Evolutionary conservation across 1,140 invertebrate species (phyloP).

Genomic region (Lepidurus couesii): DNA sequence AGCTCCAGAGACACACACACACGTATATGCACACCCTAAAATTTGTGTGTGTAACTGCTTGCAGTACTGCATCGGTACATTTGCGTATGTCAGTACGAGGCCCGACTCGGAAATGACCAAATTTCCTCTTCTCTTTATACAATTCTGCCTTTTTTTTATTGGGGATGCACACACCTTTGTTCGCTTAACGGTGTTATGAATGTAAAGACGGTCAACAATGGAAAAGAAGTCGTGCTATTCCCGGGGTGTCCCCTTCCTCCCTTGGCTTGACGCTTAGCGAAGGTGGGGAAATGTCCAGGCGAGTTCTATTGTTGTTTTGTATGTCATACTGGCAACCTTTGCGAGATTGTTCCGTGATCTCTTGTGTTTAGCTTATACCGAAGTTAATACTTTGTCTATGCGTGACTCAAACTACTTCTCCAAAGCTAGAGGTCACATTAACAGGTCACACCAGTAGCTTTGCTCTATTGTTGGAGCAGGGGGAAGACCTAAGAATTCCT

Average conservation of each 20-base stretch:
- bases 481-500: background rate
- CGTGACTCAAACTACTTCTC: constrained; percentile 1
- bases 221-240: constrained; percentile 2
- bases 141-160: background rate
- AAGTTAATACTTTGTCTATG: constrained; percentile 1
- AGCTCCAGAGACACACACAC: too few relatives aligned
- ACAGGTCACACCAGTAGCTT: constrained; percentile 14
- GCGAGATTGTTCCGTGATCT: constrained; percentile 16
- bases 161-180: background rate
- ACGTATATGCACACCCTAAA: background rate
- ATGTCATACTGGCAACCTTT: constrained; percentile 10
- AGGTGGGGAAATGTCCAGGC: background rate
- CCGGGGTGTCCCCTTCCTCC: background rate
- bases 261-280: background rate
- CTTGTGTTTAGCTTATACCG: constrained; percentile 10
- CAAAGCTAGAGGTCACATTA: constrained; percentile 15
- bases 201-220: constrained; percentile 1
- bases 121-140: constrained; percentile 19
- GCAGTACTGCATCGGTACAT: background rate
- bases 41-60: background rate
- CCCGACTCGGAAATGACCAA: constrained; percentile 3
- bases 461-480: background rate
- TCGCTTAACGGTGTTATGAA: background rate
- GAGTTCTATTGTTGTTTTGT: constrained; percentile 15
- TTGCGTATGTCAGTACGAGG: background rate